Evolutionary conservation across 2,113 vertebrate species (phyloP).

Genomic region (Zosterops lateralis): DNA sequence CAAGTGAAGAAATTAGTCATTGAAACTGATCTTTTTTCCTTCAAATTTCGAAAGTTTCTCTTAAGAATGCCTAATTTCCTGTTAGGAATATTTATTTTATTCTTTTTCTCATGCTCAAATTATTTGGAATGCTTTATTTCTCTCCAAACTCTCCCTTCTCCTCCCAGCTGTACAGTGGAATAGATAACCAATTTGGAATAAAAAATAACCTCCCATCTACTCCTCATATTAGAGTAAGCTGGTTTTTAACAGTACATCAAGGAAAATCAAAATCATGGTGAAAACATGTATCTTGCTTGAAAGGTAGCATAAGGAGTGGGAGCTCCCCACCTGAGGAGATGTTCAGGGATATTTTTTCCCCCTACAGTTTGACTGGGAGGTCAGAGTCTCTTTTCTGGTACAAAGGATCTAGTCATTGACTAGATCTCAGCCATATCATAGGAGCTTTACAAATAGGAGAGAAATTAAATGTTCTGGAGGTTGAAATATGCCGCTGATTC

Average conservation of each 20-base stretch:
- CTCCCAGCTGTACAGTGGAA: background rate
- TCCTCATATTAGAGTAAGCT: background rate
- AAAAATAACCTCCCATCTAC: background rate
- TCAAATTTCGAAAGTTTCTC: background rate
- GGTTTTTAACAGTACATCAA: background rate
- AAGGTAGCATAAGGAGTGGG: background rate
- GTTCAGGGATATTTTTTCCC: background rate
- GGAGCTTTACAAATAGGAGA: background rate
- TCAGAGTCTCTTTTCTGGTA: background rate
- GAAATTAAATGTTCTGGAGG: background rate
- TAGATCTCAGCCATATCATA: background rate
- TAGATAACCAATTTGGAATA: background rate
- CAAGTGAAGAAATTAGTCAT: slow-evolving; percentile 15
- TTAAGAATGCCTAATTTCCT: background rate
- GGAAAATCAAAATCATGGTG: background rate
- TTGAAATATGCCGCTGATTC: background rate
- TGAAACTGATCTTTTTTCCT: background rate
- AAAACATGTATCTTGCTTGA: background rate
- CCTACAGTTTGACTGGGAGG: background rate
- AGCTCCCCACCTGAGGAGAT: background rate
- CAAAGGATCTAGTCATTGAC: background rate
- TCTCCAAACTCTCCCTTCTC: background rate
- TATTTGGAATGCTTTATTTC: background rate
- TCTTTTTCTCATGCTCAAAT: background rate
- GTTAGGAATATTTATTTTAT: background rate